Conservation (phyloP, 2,113 vertebrate species). For the Myiopsitta monachus region DNA sequence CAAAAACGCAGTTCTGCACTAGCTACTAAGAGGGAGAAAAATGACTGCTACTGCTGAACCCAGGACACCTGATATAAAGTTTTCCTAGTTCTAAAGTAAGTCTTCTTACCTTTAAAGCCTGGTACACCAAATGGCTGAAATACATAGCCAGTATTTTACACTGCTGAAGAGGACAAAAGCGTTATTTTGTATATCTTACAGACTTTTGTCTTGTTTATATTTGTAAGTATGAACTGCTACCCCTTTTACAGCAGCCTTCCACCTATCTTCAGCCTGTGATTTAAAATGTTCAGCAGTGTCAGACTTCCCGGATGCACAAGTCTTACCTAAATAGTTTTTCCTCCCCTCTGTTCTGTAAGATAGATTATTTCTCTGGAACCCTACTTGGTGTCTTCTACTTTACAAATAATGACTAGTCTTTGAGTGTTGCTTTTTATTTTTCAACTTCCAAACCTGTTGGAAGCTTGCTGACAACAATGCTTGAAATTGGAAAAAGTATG, state of each 20-base stretch:
- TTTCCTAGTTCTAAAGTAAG: not conserved
- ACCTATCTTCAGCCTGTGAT: not conserved
- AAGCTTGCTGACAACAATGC: not conserved
- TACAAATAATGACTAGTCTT: not conserved
- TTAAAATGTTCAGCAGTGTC: not conserved
- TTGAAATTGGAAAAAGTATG: not conserved
- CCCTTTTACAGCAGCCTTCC: not conserved
- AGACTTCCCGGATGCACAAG: not conserved
- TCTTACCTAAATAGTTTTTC: not conserved
- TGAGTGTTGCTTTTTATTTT: not conserved
- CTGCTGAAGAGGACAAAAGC: not conserved
- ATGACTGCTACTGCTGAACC: too few species aligned
- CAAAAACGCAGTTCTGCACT: too few species aligned
- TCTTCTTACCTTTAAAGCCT: not conserved
- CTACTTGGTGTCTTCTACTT: not conserved
- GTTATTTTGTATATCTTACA: not conserved
- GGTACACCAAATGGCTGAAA: not conserved
- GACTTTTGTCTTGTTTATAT: not conserved
- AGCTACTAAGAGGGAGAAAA: too few species aligned
- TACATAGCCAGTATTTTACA: not conserved
- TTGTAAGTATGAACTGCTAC: not conserved
- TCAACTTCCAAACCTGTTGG: not conserved
- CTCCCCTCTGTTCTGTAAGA: not conserved
- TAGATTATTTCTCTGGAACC: not conserved
- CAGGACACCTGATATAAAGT: not conserved